Base-by-base conservation (phyloP, 2,113 vertebrate genomes). In the Mellivora capensis region DNA sequence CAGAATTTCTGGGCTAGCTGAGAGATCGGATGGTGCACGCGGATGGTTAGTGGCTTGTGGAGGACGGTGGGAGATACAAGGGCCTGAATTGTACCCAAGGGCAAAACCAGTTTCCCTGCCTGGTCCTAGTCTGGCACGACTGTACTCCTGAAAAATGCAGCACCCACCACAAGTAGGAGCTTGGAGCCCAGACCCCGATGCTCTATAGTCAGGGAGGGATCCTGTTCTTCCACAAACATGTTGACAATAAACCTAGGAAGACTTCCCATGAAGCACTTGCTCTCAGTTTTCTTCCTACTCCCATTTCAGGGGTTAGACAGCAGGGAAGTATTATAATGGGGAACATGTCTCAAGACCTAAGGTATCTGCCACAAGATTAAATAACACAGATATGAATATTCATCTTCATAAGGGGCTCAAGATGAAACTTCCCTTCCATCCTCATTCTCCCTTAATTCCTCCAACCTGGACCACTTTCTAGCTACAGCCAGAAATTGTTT, bases 11-110 rank as follows among this genome's bases (percentile, higher is more conserved):
- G 18, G 39, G 61, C 25, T 1, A 44, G 17, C 72, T 44, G 57
- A 4, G 12, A 25, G 17, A 49, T 27, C 3, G 2, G 12, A 74
- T 1, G 1, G 13, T 4, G 4, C 3, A 6, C 29, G 61, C 20
- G 4, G 2, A 31, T 4, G 14, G 13, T 25, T 1, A 87, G 27
- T 25, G 20, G 14, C 44, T 49, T 1, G 6, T 34, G 27, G 8
- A n/a, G 11, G 4, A 29, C 20, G 2, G 88, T 92, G 59, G 44
- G 39, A 90, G 27, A 44, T 6, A 54, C 13, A 84, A 21, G 47
- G 3, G 3, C 18, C 21, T 23, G 42, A 64, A 61, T 0, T 52
- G 27, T 11, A 77, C 27, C 74, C 79, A 9, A 77, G 25, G 27
- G 3, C 76, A 92, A 42, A 79, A 77, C 57, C 27, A 52, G 54